These are phyloP conservation scores for Glyptemys insculpta DNA, from an alignment of 2,797 vertebrate species.

Conservation along the genomic window DNA sequence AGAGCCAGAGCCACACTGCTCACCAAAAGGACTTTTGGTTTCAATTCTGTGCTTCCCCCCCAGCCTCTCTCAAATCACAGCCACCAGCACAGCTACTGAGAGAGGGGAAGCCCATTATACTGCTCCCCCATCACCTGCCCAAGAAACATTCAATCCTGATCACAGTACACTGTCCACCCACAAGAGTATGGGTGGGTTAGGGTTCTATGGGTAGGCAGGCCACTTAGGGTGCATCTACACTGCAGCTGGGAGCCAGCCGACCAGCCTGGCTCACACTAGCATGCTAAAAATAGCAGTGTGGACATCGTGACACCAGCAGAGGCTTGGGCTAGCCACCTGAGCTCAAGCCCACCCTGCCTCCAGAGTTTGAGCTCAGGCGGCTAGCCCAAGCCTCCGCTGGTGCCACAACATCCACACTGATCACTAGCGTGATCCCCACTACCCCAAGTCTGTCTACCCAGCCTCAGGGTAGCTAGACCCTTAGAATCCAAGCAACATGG, in stretches of 20 bases:
- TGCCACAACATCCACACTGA: not conserved
- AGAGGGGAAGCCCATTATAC: not conserved
- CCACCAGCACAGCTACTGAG: fast-evolving
- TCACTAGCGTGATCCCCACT: not conserved
- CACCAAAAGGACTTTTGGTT: not conserved
- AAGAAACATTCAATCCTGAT: not conserved
- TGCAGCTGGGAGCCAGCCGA: not conserved
- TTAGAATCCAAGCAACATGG: not conserved
- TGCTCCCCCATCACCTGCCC: not conserved
- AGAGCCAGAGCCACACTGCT: not conserved
- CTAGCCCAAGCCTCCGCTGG: not conserved
- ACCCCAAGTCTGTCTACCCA: not conserved
- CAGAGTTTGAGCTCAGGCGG: not conserved
- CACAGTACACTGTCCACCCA: not conserved
- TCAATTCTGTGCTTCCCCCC: not conserved
- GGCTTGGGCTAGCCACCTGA: not conserved
- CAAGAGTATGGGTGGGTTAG: not conserved
- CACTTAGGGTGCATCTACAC: not conserved
- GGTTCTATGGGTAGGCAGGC: not conserved
- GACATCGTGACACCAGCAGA: not conserved
- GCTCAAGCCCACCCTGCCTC: not conserved
- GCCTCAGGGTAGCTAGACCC: not conserved
- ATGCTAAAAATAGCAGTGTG: not conserved
- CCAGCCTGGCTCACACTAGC: not conserved
- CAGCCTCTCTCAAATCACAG: not conserved